Base-by-base conservation (phyloP, 1,140 invertebrate species). In the Bombus affinis region DNA sequence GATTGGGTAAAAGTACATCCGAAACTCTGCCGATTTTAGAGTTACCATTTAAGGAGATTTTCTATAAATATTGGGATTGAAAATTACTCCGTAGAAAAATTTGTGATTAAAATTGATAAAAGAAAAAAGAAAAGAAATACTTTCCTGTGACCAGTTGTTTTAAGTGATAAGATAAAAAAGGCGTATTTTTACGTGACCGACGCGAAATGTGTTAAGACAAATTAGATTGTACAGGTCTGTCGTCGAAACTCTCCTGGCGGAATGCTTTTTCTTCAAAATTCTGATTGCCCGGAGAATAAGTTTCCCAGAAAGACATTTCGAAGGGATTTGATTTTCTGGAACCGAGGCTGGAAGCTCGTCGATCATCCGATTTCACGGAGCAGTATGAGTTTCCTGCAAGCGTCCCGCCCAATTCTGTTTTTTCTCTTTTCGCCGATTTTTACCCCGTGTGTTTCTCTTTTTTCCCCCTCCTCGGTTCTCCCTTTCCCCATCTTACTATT, bases 371-470 rank as follows among this genome's bases (percentile, higher is more conserved):
- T 81, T 81, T 81, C 79, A 81, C 68, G 79, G 66, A 59, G n/a
- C 37, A 53, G 78, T 57, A 81, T 47, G 77, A 73, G 22, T 72
- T 81, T 72, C 47, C 68, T 71, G 35, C 35, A 71, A 72, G 39
- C 47, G 68, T 86, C 47, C 15, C 47, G 32, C 53, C 74, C 53
- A 76, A 76, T 76, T 59, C 74, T 39, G 53, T 76, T 81, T 65
- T 71, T 59, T 73, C 53, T 68, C 28, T 66, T 81, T 81, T n/a
- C 82, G 39, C 72, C 57, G 68, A 87, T 85, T 87, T 85, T 79
- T 85, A 53, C 83, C 73, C 77, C 68, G 42, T 44, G n/a, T 42
- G 28, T 37, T 37, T 70, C 35, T 22, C 32, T 68, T n/a, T 68
- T 68, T 37, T 28, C 25, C 10, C 18, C 12, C 12, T 18, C 32